phyloP scores from a whole-genome alignment of 2,888 invertebrate genomes.

The Trachelus iudaicus region DNA sequence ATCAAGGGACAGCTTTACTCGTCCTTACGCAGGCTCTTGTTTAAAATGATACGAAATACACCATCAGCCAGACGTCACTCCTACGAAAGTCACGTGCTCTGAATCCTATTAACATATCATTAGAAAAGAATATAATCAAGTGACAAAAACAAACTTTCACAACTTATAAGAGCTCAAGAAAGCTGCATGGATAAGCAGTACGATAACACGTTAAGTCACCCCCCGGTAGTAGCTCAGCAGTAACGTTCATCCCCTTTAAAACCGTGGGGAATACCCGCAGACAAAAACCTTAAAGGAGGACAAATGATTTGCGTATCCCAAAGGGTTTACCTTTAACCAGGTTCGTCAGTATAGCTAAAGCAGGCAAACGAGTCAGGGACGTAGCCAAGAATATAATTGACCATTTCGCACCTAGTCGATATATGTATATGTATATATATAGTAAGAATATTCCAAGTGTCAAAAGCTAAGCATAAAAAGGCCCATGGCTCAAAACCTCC shows the following conservation, averaged over 20 bases:
- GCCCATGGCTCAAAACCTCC: background rate
- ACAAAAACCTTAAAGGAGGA: background rate
- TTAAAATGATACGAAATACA: background rate
- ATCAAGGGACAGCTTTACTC: background rate
- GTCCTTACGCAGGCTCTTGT: background rate
- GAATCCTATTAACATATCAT: background rate
- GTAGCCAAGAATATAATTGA: background rate
- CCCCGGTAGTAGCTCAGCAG: background rate
- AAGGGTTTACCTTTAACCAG: background rate
- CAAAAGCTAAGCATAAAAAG: background rate
- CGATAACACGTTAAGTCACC: background rate
- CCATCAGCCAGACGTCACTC: background rate
- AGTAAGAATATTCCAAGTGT: background rate
- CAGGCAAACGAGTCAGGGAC: background rate
- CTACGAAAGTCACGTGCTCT: background rate
- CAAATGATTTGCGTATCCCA: background rate
- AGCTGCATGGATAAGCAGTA: background rate
- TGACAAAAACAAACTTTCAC: background rate
- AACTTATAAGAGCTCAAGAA: background rate
- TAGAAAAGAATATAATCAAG: background rate
- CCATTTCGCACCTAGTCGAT: background rate
- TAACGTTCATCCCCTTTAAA: background rate
- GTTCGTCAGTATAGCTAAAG: background rate
- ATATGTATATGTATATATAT: background rate
- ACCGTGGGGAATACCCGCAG: background rate